Percentiles rank a stretch among this genome's conserved stretches.
phyloP scores from a whole-genome alignment of 2,113 vertebrate species.

The Bungarus multicinctus region DNA sequence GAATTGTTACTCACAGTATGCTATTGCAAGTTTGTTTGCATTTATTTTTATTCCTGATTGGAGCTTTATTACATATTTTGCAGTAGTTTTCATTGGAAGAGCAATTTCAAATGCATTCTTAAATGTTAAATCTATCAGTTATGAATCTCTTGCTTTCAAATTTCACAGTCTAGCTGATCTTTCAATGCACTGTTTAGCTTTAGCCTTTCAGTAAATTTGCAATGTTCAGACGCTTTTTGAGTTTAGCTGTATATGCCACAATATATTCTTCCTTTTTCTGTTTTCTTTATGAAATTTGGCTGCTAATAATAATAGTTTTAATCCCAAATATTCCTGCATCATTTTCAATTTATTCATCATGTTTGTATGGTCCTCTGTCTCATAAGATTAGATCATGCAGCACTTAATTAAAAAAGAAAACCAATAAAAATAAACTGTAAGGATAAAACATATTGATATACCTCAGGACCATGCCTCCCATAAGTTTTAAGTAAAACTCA shows the following conservation, averaged over 20 bases:
- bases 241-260: not conserved
- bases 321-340: not conserved
- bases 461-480: not conserved
- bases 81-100: not conserved
- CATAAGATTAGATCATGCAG: not conserved
- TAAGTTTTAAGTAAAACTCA: not conserved
- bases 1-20: not conserved
- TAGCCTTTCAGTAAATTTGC: not conserved
- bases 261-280: not conserved
- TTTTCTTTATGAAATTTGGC: not conserved
- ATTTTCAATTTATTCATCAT: not conserved
- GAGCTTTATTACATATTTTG: not conserved
- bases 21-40: not conserved
- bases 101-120: not conserved
- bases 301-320: not conserved
- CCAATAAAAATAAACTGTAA: not conserved
- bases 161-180: not conserved
- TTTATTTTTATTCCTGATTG: not conserved
- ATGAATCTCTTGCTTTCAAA: not conserved
- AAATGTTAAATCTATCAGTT: not conserved
- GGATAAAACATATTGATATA: not conserved
- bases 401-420: not conserved
- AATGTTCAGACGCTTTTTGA: not conserved
- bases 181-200: not conserved
- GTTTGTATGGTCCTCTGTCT: not conserved